These are phyloP conservation scores for Andrena bucephala DNA, from an alignment of 2,888 invertebrate species.

Conservation along the genomic window DNA sequence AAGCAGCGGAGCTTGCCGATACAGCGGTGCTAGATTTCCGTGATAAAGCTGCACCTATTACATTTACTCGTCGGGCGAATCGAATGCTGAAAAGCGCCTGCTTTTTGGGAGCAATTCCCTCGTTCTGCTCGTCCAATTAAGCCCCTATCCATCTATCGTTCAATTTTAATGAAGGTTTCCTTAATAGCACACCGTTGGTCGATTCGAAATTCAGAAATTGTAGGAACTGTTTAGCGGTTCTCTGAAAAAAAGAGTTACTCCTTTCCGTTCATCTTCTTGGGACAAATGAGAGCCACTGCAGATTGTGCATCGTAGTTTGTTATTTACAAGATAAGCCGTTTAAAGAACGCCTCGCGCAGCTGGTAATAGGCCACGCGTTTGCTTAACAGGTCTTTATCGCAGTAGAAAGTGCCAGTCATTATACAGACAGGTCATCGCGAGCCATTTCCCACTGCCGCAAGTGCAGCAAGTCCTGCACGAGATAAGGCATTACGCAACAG, in stretches of 20 bases:
- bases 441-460: neutral
- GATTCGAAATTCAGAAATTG: too few relatives aligned
- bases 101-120: neutral
- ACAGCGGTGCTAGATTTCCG: neutral
- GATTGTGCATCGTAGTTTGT: too few relatives aligned
- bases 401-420: conserved; percentile 6
- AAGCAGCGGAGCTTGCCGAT: neutral
- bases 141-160: neutral
- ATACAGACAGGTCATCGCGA: neutral
- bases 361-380: too few relatives aligned
- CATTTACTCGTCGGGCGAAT: neutral
- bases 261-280: too few relatives aligned
- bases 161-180: too few relatives aligned
- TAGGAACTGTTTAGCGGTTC: too few relatives aligned
- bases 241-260: too few relatives aligned
- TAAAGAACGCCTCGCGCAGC: too few relatives aligned
- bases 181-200: too few relatives aligned
- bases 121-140: neutral
- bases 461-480: neutral
- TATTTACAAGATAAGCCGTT: too few relatives aligned
- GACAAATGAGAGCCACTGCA: too few relatives aligned
- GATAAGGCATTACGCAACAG: neutral
- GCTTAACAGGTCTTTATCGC: neutral
- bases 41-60: neutral
- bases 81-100: neutral